These are phyloP conservation scores for Eubasilissa regina DNA, from an alignment of 1,140 invertebrate genomes.

Conservation along the genomic window DNA sequence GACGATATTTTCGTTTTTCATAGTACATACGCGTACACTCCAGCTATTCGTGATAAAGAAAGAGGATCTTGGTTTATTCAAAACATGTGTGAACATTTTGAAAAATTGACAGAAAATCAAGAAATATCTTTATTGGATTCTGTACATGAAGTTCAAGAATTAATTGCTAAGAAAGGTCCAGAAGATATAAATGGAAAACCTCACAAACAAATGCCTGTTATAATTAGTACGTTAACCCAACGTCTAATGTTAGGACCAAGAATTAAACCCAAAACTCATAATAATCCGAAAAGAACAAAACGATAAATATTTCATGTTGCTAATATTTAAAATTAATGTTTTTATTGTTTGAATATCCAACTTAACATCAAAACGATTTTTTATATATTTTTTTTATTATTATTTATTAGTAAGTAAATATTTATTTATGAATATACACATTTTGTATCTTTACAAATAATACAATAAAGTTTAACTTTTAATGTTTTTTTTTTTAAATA, in stretches of 20 bases:
- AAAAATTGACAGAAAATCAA: neutral
- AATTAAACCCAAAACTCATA: too few relatives aligned
- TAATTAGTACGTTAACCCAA: slow-evolving; percentile 24
- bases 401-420: too few relatives aligned
- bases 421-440: too few relatives aligned
- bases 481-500: too few relatives aligned
- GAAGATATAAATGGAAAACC: neutral
- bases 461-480: too few relatives aligned
- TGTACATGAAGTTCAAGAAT: neutral
- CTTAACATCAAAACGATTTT: too few relatives aligned
- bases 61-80: slow-evolving; percentile 30
- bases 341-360: too few relatives aligned
- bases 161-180: neutral
- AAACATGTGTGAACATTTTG: slow-evolving; percentile 2
- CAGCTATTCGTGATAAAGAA: neutral
- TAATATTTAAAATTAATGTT: too few relatives aligned
- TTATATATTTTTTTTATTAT: too few relatives aligned
- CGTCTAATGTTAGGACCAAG: neutral
- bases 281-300: too few relatives aligned
- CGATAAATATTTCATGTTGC: too few relatives aligned
- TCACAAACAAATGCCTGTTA: slow-evolving; percentile 35
- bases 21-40: neutral
- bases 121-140: neutral
- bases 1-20: slow-evolving; percentile 24
- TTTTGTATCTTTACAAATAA: too few relatives aligned